Evolutionary conservation across 2,888 invertebrate genomes (phyloP), one percentile per base, ranked within the genome.

Genomic region (Siphlonurus alternatus): DNA sequence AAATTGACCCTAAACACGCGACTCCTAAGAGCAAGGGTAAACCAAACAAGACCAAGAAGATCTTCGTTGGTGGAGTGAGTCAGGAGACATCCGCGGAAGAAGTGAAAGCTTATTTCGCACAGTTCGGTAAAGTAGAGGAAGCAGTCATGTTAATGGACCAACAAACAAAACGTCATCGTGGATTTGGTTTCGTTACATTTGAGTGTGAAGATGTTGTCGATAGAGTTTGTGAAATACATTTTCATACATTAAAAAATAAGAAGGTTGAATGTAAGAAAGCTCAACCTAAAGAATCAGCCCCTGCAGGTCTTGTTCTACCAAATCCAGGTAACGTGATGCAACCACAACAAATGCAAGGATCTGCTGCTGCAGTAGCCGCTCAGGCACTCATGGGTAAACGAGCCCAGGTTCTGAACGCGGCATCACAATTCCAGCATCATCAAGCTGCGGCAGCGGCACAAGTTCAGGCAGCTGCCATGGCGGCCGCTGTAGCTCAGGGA

Each of bases 61-160:
- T 93, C 69, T 93, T 93, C 77, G 93, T 93, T 23, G 93, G 93
- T 63, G 93, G 93, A 65, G 92, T 93, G 66, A 91, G 91, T 65
- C 93, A 93, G 76, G 93, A 93, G 78, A 93, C 93, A 1, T 89
- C 90, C 25, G 89, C 90, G 63, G 93, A 93, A 65, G 93, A 93
- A 76, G 92, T 93, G 5, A 88, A 91, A 75, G 87, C 88, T 53
- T 93, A 92, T 76, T 93, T 93, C 81, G 85, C 86, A 69, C 91
- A 92, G 76, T 93, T 91, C 75, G 93, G 93, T 20, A 87, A 87
- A 73, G 92, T 91, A 22, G 92, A 92, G 74, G 93, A 93, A 76
- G 90, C 92, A 25, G 92, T 92, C 20, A 92, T 93, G 92, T 81
- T 93, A 70, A 93, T 93, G 92, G 92, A 93, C 75, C 92, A 93